phyloP scores from a whole-genome alignment of 2,888 invertebrate genomes.

The Meandrusa payeni region DNA sequence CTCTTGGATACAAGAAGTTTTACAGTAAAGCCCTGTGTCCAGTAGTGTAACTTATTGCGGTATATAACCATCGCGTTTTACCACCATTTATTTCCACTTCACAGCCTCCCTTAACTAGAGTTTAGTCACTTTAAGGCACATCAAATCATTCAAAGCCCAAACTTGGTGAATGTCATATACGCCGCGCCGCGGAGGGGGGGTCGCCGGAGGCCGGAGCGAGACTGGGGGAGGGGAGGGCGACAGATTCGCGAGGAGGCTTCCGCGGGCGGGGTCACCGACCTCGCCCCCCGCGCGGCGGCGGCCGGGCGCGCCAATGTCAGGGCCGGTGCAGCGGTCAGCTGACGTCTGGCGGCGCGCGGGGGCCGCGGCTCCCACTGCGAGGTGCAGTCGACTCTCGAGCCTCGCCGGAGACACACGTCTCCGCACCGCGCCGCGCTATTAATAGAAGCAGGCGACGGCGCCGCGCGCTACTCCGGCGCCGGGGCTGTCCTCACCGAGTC shows the following conservation, averaged over 20 bases:
- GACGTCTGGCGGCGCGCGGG: constrained; percentile 80
- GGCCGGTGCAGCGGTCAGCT: constrained; percentile 80
- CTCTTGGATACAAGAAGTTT: too few relatives aligned
- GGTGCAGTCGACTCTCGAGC: constrained; percentile 71
- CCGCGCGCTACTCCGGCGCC: constrained; percentile 95
- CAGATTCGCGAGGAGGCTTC: constrained; percentile 73
- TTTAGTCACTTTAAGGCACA: constrained; percentile 4
- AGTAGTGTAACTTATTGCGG: too few relatives aligned
- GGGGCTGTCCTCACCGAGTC: constrained; percentile 90
- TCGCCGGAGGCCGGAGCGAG: constrained; percentile 35
- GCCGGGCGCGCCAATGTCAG: constrained; percentile 78
- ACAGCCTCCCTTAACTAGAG: not conserved
- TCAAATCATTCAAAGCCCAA: constrained; percentile 19
- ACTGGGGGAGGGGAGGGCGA: constrained; percentile 41
- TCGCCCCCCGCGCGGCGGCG: constrained; percentile 63
- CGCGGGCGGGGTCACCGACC: constrained; percentile 76
- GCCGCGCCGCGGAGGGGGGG: constrained; percentile 29
- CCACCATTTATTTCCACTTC: too few relatives aligned
- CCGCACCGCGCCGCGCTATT: constrained; percentile 51
- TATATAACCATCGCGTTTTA: too few relatives aligned
- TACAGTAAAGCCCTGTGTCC: too few relatives aligned
- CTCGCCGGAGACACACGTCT: constrained; percentile 56
- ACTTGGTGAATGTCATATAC: constrained; percentile 22
- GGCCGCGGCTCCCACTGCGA: constrained; percentile 55
- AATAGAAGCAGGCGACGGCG: constrained; percentile 61